Evolutionary conservation across 2,113 vertebrate genomes (phyloP).

Genomic region (Syrrhaptes paradoxus): DNA sequence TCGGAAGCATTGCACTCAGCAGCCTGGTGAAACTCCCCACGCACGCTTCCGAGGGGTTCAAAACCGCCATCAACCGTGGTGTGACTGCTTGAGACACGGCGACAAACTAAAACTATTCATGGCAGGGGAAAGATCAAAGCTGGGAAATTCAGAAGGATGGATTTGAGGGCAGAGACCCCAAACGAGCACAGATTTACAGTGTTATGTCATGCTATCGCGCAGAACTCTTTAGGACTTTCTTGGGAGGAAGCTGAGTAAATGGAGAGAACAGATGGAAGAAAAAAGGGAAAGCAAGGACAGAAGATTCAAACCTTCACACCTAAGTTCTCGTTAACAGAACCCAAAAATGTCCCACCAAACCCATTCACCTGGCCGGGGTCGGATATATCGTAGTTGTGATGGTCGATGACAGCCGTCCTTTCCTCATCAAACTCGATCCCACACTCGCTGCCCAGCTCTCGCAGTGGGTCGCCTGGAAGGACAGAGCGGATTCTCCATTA

Average conservation of each 20-base stretch:
- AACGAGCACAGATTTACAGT: fast-evolving
- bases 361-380: constrained; percentile 89
- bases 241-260: neutral
- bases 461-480: constrained; percentile 88
- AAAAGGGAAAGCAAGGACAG: neutral
- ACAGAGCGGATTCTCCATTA: fast-evolving
- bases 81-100: fast-evolving
- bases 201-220: too few relatives aligned
- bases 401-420: constrained; percentile 93
- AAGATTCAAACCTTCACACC: neutral
- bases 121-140: neutral
- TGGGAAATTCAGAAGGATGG: neutral
- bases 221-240: neutral
- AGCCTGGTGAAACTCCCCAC: neutral
- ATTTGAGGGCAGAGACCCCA: neutral
- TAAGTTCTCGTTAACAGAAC: neutral
- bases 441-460: constrained; percentile 96
- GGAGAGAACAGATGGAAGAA: neutral
- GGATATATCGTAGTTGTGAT: constrained; percentile 93
- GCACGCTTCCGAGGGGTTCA: neutral
- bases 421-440: constrained; percentile 99
- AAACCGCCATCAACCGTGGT: fast-evolving
- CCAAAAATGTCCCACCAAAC: neutral
- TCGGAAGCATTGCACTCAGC: fast-evolving
- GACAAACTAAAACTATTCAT: neutral